Base-by-base conservation (phyloP, 2,113 vertebrate species). In the Phalacrocorax aristotelis region DNA sequence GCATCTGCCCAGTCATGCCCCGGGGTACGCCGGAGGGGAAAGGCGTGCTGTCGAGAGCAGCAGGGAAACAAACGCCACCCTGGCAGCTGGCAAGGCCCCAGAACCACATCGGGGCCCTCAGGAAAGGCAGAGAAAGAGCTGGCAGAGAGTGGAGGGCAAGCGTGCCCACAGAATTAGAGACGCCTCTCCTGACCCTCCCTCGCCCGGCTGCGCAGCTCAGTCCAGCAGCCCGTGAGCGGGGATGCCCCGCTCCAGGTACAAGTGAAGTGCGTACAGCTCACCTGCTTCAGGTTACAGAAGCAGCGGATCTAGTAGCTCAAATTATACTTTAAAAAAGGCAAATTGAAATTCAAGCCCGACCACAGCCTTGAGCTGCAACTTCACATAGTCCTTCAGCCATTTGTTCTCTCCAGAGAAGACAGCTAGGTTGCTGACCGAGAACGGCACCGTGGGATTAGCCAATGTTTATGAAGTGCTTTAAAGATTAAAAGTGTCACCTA, bases 401-500 rank as follows among this genome's bases (percentile, higher is more conserved):
- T 78, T 62, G 83, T 57, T 91, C 90, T 94, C 92, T 72, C 82
- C 84, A 75, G 88, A 81, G 95, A 81, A 93, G 87, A 62, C 81
- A 46, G 87, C 87, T 4, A 89, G 79, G 72, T 65, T 80, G 89
- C 94, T 94, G 93, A 88, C 90, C 66, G 51, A 90, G 95, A 55
- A 44, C 88, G 27, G 89, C 58, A 21, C 88, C 6, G 49, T 7
- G 86, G 95, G 94, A 95, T 96, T 90, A 95, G 90, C 85, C 90
- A 36, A 95, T 86, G 93, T 93, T 97, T 94, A 85, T 75, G 90
- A 85, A 95, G 95, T 44, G 85, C 94, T 95, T 94, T 85, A 92
- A 86, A 93, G 94, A 96, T 88, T 83, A 92, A 72, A 90, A 90
- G 79, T 86, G 94, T 93, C 96, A 93, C 96, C 94, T 93, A 83